Evolutionary conservation across 92 coral and sea anemone genomes (phyloP).

Genomic region (Micromussa lordhowensis): DNA sequence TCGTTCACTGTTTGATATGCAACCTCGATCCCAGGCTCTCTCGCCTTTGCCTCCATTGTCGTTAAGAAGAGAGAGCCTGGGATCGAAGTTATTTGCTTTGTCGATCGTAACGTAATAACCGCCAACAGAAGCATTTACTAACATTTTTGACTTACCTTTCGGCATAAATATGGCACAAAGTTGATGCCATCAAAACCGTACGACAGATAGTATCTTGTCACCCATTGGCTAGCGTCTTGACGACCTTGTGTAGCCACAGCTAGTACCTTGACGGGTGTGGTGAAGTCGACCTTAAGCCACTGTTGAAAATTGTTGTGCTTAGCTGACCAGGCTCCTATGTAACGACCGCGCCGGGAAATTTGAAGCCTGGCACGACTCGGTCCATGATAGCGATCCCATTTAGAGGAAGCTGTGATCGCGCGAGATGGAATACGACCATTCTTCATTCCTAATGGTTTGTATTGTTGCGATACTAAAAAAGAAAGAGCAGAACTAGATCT

Average conservation of each 20-base stretch:
- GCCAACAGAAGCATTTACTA: background rate
- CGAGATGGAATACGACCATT: constrained; percentile 79
- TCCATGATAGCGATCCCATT: constrained; percentile 74
- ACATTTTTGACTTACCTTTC: constrained; percentile 45
- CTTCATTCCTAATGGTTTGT: constrained; percentile 73
- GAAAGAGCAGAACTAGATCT: background rate
- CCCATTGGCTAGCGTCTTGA: constrained; percentile 81
- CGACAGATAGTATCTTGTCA: constrained; percentile 68
- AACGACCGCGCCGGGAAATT: constrained; percentile 57
- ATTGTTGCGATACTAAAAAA: constrained; percentile 66
- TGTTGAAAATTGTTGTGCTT: constrained; percentile 74
- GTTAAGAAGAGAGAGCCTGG: no score
- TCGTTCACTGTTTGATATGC: no score
- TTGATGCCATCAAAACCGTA: constrained; percentile 80
- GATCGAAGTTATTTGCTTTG: no score
- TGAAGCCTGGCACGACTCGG: constrained; percentile 87
- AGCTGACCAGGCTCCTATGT: constrained; percentile 87
- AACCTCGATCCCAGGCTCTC: no score
- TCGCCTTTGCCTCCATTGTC: no score
- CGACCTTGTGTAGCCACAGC: constrained; percentile 84
- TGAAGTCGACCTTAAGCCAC: constrained; percentile 74
- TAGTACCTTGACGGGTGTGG: constrained; percentile 64
- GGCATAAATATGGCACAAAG: constrained; percentile 72
- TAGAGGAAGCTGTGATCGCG: constrained; percentile 71
- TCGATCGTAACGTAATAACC: no score